Conservation (phyloP, 2,888 invertebrate species). For the Hanleya hanleyi region DNA sequence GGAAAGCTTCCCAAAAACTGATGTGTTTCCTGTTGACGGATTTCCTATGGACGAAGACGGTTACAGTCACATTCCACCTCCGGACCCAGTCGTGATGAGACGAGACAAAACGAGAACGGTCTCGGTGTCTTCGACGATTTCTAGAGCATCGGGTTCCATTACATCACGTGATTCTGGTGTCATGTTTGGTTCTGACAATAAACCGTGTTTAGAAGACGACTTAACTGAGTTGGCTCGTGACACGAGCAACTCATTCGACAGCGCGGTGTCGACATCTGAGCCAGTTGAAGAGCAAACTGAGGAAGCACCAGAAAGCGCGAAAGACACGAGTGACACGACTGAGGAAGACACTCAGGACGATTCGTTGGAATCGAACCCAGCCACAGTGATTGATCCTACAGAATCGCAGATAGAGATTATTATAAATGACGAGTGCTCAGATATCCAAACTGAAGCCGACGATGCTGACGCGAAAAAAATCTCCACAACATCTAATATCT, state of each 20-base stretch:
- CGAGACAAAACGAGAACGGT: neutral
- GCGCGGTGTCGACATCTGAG: neutral
- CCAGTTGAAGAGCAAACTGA: neutral
- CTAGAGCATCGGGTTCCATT: constrained; percentile 3
- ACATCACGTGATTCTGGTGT: neutral
- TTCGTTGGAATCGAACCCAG: neutral
- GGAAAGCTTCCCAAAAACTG: neutral
- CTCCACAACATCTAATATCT: neutral
- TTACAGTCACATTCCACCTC: neutral
- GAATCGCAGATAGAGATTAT: neutral
- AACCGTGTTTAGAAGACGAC: neutral
- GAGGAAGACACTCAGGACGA: neutral
- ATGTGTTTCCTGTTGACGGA: neutral
- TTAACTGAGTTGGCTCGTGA: neutral
- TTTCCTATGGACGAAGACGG: neutral
- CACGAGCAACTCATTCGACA: constrained; percentile 1
- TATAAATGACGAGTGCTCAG: neutral
- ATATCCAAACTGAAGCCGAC: no score
- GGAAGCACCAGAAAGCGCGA: no score
- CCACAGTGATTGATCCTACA: neutral
- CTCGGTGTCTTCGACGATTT: neutral
- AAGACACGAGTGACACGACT: neutral
- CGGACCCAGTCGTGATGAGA: neutral
- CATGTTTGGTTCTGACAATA: neutral
- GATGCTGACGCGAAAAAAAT: neutral